Percentiles rank a stretch among this genome's conserved stretches.
Evolutionary conservation across 2,888 invertebrate genomes (phyloP).

Genomic region (Alcis repandata): DNA sequence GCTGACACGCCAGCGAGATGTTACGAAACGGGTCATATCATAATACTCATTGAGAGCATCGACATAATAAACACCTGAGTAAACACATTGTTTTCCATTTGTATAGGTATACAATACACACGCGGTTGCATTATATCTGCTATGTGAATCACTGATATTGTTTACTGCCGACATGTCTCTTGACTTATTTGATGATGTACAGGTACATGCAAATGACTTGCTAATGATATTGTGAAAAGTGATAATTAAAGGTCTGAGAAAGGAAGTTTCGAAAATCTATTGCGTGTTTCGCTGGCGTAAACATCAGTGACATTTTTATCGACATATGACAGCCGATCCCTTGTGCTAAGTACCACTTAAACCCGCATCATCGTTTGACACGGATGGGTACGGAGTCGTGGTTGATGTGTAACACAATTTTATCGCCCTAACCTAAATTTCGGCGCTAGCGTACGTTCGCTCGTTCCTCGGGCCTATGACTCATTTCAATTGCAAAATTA

Average conservation of each 20-base stretch:
- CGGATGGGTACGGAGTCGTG: constrained; percentile 61
- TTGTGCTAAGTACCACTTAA: constrained; percentile 57
- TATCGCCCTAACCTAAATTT: constrained; percentile 67
- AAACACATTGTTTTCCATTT: constrained; percentile 59
- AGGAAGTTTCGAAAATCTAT: constrained; percentile 29
- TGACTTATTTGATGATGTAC: constrained; percentile 63
- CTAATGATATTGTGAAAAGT: constrained; percentile 54
- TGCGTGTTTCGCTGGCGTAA: background rate
- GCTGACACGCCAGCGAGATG: constrained; percentile 40
- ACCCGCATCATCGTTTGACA: constrained; percentile 71
- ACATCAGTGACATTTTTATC: background rate
- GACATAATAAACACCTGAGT: constrained; percentile 47
- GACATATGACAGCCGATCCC: constrained; percentile 52
- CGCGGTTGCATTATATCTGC: constrained; percentile 63
- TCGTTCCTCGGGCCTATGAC: too few relatives aligned
- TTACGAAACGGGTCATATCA: constrained; percentile 51
- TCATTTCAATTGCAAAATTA: constrained; percentile 48
- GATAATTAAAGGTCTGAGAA: constrained; percentile 39
- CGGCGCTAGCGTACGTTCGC: constrained; percentile 63
- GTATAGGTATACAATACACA: constrained; percentile 53
- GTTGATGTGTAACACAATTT: constrained; percentile 62
- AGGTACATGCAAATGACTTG: constrained; percentile 45
- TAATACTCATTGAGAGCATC: constrained; percentile 36
- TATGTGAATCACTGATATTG: constrained; percentile 72
- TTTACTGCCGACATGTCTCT: constrained; percentile 61